These are phyloP conservation scores for Caenorhabditis sinica DNA, from an alignment of 2,888 invertebrate genomes.

Conservation along the genomic window DNA sequence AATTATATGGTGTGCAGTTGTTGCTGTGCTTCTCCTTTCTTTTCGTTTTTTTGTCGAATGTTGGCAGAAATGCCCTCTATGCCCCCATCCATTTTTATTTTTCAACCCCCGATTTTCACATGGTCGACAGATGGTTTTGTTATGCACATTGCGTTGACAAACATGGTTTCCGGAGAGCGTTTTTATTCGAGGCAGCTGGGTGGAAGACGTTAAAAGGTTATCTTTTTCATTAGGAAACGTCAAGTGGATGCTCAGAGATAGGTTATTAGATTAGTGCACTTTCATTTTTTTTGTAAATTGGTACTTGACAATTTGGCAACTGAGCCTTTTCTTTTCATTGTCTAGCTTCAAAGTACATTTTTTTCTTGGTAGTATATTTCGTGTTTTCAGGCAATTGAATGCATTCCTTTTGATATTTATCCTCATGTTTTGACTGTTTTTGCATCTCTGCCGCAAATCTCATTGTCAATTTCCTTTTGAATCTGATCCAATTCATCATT, in stretches of 20 bases:
- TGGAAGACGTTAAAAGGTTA: constrained; percentile 32
- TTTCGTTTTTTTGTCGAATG: not conserved
- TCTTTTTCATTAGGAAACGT: not conserved
- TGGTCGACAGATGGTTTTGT: constrained; percentile 55
- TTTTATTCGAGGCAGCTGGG: constrained; percentile 35
- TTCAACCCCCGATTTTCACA: constrained; percentile 25
- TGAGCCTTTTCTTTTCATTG: no score
- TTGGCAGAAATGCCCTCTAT: constrained; percentile 24
- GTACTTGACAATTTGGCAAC: no score
- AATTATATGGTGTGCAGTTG: constrained; percentile 16
- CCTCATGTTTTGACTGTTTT: constrained; percentile 9
- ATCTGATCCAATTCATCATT: constrained; percentile 54
- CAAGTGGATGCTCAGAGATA: not conserved
- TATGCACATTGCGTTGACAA: constrained; percentile 46
- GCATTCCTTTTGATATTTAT: not conserved
- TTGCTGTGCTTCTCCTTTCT: constrained; percentile 22
- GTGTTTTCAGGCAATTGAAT: not conserved
- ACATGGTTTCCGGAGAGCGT: constrained; percentile 43
- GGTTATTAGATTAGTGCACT: not conserved
- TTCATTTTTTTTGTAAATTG: no score
- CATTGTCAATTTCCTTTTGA: constrained; percentile 31
- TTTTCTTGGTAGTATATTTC: no score
- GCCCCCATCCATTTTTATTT: not conserved
- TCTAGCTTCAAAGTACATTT: no score
- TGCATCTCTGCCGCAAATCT: constrained; percentile 31